phyloP scores from a whole-genome alignment of 2,888 invertebrate genomes.

The Eudasyphora cyanicolor region DNA sequence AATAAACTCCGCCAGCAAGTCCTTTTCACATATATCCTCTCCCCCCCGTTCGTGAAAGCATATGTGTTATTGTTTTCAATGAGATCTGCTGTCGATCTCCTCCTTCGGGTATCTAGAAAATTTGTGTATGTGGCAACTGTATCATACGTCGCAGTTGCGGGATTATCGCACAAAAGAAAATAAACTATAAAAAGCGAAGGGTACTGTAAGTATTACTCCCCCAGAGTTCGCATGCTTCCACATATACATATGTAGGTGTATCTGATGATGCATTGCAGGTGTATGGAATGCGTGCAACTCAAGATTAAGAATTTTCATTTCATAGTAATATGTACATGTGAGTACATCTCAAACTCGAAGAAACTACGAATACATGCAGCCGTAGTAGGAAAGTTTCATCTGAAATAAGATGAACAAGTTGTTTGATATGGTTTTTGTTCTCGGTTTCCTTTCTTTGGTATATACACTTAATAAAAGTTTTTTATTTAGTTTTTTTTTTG shows the following conservation, averaged over 20 bases:
- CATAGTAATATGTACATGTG: no score
- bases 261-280: background rate
- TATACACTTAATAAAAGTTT: background rate
- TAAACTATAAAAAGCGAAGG: background rate
- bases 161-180: background rate
- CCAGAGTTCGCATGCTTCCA: background rate
- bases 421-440: background rate
- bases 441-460: background rate
- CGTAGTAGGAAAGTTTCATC: background rate
- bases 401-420: background rate
- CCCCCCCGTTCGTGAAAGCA: background rate
- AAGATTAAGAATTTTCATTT: background rate
- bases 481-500: background rate
- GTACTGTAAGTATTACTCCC: background rate
- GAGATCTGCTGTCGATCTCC: no score
- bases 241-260: background rate
- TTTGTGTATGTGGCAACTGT: background rate
- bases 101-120: background rate
- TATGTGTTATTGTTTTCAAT: background rate
- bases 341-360: background rate
- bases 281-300: background rate
- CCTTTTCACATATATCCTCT: background rate
- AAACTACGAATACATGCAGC: background rate
- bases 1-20: background rate
- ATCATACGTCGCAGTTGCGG: background rate